Evolutionary conservation across 23 tunicate species (phyloP), one percentile per base, ranked within the genome.

Genomic region (Trididemnum miniatum): DNA sequence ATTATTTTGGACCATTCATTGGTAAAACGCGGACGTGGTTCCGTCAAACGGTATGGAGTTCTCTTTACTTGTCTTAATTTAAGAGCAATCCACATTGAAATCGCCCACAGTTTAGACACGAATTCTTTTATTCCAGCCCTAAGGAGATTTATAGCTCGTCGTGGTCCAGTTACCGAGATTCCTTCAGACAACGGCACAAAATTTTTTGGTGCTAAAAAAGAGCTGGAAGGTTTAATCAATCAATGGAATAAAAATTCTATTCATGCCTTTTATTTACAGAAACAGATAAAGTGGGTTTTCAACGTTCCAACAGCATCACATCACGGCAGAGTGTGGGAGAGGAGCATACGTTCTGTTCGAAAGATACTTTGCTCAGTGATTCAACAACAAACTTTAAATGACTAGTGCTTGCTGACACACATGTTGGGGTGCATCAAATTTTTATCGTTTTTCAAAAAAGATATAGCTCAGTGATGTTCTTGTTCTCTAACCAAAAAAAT

Each of bases 141-240:
- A 26, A 35, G 76, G 4, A 54, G 89, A 22, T 78, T 85, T 38
- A 35, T 36, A 12, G 76, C 59, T 20, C 83, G 89, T 18, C 62
- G 82, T 25, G 89, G 83, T 15, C 77, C 57, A 0, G 75, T 79
- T n/a, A 0, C 27, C 20, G 51, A 85, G 36, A 35, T 85, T 15
- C 36, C 65, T 1, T 77, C 76, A 26, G 89, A 85, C 39, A 59
- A 65, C 65, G 89, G 83, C 4, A 78, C 89, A 1, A 85, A 85
- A 64, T 63, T 85, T 64, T 77, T 40, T 1, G 83, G 83, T 15
- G 83, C 77, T 0, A 60, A 85, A 31, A 35, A 65, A 2, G 77
- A 85, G 82, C 28, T 85, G 24, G 65, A 33, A 1, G 37, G 26
- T 23, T 35, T n/a, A 1, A 59, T 78, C 24, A 27, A 28, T 7